phyloP scores from a whole-genome alignment of 2,797 vertebrate genomes.

The Gila robusta region DNA sequence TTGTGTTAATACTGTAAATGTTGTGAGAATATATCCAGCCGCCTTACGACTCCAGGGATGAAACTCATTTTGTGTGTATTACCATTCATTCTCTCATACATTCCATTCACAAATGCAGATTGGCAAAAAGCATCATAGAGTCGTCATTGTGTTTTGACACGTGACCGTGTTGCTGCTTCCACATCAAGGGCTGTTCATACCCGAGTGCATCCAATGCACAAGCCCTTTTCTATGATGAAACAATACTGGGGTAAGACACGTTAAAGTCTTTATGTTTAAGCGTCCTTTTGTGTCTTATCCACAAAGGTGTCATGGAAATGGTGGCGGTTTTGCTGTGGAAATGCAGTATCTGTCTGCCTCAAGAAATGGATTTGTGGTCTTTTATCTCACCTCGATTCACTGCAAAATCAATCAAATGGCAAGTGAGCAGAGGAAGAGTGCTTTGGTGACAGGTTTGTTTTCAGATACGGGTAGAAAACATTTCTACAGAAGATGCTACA shows the following conservation, averaged over 20 bases:
- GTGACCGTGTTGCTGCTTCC: neutral
- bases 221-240: conserved; percentile 11
- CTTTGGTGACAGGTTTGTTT: neutral
- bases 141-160: conserved; percentile 8
- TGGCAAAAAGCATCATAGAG: neutral
- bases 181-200: conserved; percentile 3
- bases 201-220: neutral
- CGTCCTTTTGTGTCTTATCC: neutral
- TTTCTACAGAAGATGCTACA: neutral
- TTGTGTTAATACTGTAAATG: neutral
- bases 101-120: neutral
- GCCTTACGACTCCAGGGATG: neutral
- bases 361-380: conserved; percentile 8
- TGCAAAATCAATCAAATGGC: conserved; percentile 21
- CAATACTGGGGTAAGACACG: neutral
- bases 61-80: neutral
- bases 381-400: conserved; percentile 13
- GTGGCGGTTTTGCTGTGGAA: conserved; percentile 16
- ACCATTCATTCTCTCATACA: neutral
- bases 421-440: neutral
- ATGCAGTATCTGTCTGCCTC: conserved; percentile 8
- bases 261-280: conserved; percentile 14
- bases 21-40: neutral
- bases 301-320: conserved; percentile 11
- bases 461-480: neutral